phyloP scores from a whole-genome alignment of 1,140 invertebrate species.

The Procambarus virginalis region DNA sequence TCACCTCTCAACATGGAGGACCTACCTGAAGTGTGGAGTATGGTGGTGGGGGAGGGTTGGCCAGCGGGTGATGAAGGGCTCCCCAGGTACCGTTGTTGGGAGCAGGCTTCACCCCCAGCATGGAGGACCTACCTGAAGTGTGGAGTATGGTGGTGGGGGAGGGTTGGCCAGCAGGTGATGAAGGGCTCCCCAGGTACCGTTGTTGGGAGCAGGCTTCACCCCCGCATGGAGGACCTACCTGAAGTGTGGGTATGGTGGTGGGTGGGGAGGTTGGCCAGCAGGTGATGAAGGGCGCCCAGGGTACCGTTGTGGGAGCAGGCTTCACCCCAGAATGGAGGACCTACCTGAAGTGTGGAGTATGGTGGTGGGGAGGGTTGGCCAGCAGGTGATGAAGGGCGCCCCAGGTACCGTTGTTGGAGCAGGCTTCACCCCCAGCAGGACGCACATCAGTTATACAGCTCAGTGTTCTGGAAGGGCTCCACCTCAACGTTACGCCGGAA shows the following conservation, averaged over 20 bases:
- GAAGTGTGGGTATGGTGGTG: too few relatives aligned
- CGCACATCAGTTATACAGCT: slow-evolving; percentile 76
- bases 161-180: slow-evolving; percentile 64
- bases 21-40: too few relatives aligned
- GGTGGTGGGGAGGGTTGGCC: slow-evolving; percentile 37
- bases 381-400: slow-evolving; percentile 68
- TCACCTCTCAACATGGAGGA: too few relatives aligned
- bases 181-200: slow-evolving; percentile 72
- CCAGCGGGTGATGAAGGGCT: too few relatives aligned
- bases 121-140: background rate
- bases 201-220: slow-evolving; percentile 73
- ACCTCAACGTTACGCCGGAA: slow-evolving; percentile 71
- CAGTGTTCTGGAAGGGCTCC: slow-evolving; percentile 74
- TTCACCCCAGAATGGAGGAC: background rate
- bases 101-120: slow-evolving; percentile 60
- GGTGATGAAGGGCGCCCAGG: too few relatives aligned
- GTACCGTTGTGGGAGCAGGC: too few relatives aligned
- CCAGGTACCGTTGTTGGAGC: slow-evolving; percentile 74
- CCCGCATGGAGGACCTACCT: too few relatives aligned
- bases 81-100: too few relatives aligned
- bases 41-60: too few relatives aligned
- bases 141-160: slow-evolving; percentile 1
- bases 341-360: background rate
- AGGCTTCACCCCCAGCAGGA: slow-evolving; percentile 73
- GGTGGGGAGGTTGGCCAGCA: too few relatives aligned